These are phyloP conservation scores for Typhlichthys eigenmanni DNA, from an alignment of 2,797 vertebrate species.

Conservation along the genomic window DNA sequence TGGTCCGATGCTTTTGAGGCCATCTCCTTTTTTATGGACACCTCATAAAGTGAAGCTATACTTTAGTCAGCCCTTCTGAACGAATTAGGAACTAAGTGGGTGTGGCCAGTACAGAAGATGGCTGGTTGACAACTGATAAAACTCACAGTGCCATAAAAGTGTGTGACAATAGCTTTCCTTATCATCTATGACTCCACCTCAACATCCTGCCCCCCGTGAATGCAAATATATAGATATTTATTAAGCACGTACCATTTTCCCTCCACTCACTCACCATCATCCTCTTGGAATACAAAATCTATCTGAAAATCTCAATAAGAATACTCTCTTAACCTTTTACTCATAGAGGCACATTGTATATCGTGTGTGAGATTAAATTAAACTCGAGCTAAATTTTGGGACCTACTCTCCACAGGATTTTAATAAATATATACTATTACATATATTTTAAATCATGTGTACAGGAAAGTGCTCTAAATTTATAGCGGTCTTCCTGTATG, in stretches of 20 bases:
- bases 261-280: neutral
- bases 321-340: too few relatives aligned
- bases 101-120: too few relatives aligned
- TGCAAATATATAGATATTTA: slow-evolving; percentile 10
- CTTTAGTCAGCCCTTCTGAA: too few relatives aligned
- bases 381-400: neutral
- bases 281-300: neutral
- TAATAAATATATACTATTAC: neutral
- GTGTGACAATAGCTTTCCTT: slow-evolving; percentile 17
- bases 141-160: slow-evolving; percentile 21
- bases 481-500: slow-evolving; percentile 69
- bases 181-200: slow-evolving; percentile 35
- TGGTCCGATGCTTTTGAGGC: too few relatives aligned
- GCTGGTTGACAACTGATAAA: neutral
- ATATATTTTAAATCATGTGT: slow-evolving; percentile 56
- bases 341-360: neutral
- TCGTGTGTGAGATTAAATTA: neutral
- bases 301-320: too few relatives aligned
- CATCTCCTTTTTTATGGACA: too few relatives aligned
- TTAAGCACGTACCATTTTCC: neutral
- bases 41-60: too few relatives aligned
- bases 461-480: slow-evolving; percentile 72
- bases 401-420: neutral
- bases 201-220: slow-evolving; percentile 15
- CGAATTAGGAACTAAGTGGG: too few relatives aligned